These are phyloP conservation scores for Heliconius ethilla DNA, from an alignment of 2,888 invertebrate genomes.

Conservation along the genomic window DNA sequence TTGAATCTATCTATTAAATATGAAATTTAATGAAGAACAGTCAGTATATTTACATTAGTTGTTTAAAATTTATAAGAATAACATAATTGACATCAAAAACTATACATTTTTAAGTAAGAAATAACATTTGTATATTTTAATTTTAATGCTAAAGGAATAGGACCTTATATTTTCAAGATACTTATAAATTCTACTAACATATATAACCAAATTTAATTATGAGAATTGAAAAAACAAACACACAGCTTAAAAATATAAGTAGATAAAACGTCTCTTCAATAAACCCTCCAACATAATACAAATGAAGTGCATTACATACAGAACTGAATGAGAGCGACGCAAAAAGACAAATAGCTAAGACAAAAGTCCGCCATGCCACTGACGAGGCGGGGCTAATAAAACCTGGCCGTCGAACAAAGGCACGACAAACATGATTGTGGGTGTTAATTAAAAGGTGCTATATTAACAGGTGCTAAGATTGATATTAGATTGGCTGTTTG, in stretches of 20 bases:
- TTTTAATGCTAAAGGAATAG: neutral
- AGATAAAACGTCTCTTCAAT: conserved; percentile 30
- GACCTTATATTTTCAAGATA: neutral
- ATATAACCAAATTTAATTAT: neutral
- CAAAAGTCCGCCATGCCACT: conserved; percentile 73
- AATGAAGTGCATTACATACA: conserved; percentile 35
- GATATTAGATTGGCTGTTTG: conserved; percentile 55
- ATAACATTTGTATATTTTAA: neutral
- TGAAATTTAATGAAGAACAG: too few species aligned
- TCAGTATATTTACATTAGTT: too few species aligned
- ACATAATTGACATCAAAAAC: too few species aligned
- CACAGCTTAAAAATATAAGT: conserved; percentile 11
- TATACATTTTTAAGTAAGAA: too few species aligned
- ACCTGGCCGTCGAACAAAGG: conserved; percentile 49
- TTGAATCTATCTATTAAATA: too few species aligned
- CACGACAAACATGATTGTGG: conserved; percentile 47
- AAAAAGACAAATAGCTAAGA: conserved; percentile 69
- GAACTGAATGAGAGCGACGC: conserved; percentile 53
- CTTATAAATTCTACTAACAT: neutral
- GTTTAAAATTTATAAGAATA: too few species aligned
- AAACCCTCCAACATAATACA: conserved; percentile 33
- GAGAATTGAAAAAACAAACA: neutral
- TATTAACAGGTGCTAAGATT: conserved; percentile 54
- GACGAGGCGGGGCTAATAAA: conserved; percentile 76
- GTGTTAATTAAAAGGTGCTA: conserved; percentile 56